These are phyloP conservation scores for Bos indicus DNA, from an alignment of 2,113 vertebrate genomes.

Conservation along the genomic window DNA sequence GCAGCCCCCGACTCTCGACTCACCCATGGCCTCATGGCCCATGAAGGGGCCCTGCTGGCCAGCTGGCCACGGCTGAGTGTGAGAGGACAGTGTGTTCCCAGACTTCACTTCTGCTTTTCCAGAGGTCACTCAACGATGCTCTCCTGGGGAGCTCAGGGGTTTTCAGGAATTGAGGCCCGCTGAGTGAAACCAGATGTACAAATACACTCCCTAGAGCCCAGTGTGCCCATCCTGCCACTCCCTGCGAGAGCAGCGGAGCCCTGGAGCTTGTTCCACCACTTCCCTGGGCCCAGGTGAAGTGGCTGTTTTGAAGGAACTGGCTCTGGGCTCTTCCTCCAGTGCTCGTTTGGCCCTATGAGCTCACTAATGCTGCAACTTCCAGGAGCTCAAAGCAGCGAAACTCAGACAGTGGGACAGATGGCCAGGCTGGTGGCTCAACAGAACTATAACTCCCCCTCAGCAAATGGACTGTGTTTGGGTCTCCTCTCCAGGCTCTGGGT, in stretches of 20 bases:
- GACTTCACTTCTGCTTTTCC: conserved; percentile 78
- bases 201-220: conserved; percentile 38
- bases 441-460: not conserved
- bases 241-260: not conserved
- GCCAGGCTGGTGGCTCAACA: not conserved
- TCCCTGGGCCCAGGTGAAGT: not conserved
- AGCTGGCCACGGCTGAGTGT: conserved; percentile 54
- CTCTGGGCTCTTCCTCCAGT: not conserved
- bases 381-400: not conserved
- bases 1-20: conserved; percentile 35
- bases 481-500: not conserved
- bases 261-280: not conserved
- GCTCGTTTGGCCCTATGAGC: not conserved
- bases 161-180: conserved; percentile 65
- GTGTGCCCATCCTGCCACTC: conserved; percentile 18
- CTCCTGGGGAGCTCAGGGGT: conserved; percentile 75
- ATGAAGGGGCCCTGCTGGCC: conserved; percentile 48
- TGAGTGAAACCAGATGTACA: conserved; percentile 81
- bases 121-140: conserved; percentile 68
- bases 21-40: conserved; percentile 53
- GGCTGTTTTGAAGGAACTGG: not conserved
- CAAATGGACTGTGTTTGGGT: not conserved
- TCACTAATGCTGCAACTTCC: not conserved
- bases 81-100: conserved; percentile 77
- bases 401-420: not conserved